Conservation (phyloP, 2,888 invertebrate genomes). For the Drosophila hamatofila region DNA sequence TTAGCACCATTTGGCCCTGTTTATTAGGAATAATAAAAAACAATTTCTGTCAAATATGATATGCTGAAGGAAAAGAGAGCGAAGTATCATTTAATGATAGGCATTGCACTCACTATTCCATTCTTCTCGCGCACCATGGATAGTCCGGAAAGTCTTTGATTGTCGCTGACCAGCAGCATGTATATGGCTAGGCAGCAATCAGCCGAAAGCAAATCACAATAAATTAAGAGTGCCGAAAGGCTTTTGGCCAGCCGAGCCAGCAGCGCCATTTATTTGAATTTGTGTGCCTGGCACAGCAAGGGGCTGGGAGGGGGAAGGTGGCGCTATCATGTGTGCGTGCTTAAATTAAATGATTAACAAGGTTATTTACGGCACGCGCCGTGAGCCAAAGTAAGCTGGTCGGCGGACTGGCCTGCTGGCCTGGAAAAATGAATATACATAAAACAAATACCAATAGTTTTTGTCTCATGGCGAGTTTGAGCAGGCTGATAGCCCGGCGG, state of each 20-base stretch:
- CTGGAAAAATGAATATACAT: background rate
- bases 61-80: background rate
- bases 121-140: background rate
- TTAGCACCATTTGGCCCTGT: no score
- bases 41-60: no score
- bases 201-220: constrained; percentile 58
- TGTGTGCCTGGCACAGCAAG: background rate
- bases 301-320: background rate
- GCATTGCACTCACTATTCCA: no score
- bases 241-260: constrained; percentile 10
- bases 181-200: constrained; percentile 33
- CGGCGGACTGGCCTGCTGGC: constrained; percentile 16
- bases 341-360: constrained; percentile 82
- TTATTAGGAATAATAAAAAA: no score
- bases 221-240: constrained; percentile 54
- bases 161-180: constrained; percentile 23
- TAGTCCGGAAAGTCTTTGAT: constrained; percentile 9
- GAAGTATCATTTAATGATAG: background rate
- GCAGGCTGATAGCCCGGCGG: background rate
- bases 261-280: constrained; percentile 30
- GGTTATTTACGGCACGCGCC: constrained; percentile 67
- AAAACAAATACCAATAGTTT: constrained; percentile 21
- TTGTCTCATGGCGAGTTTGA: background rate
- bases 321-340: constrained; percentile 55
- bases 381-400: constrained; percentile 33